Evolutionary conservation across 2,888 invertebrate species (phyloP).

Genomic region (Drosophila picticornis): DNA sequence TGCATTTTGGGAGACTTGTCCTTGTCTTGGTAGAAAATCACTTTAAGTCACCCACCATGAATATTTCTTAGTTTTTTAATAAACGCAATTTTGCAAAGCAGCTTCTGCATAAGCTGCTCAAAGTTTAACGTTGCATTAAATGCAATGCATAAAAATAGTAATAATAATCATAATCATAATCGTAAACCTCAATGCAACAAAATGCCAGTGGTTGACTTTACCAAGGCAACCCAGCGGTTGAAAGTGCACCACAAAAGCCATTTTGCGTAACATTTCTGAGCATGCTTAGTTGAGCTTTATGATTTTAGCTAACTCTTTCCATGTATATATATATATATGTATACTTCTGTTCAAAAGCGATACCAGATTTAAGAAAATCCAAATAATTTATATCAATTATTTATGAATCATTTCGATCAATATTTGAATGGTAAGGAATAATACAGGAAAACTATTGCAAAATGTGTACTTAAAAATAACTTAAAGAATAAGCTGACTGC

Average conservation of each 20-base stretch:
- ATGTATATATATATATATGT: background rate
- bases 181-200: slow-evolving; percentile 43
- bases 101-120: slow-evolving; percentile 34
- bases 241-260: slow-evolving; percentile 46
- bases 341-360: background rate
- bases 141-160: slow-evolving; percentile 44
- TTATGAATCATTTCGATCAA: background rate
- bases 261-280: slow-evolving; percentile 46
- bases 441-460: background rate
- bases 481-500: background rate
- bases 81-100: slow-evolving; percentile 36
- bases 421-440: background rate
- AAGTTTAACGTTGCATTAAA: slow-evolving; percentile 68
- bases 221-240: slow-evolving; percentile 47
- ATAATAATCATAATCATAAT: slow-evolving; percentile 39
- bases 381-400: background rate
- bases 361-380: background rate
- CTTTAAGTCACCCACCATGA: slow-evolving; percentile 25
- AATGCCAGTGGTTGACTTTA: slow-evolving; percentile 59
- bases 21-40: background rate
- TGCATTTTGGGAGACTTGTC: background rate
- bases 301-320: slow-evolving; percentile 14
- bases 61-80: slow-evolving; percentile 19
- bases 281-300: slow-evolving; percentile 52
- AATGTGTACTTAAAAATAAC: background rate